phyloP scores from a whole-genome alignment of 2,888 invertebrate genomes.

The Xestia c-nigrum region DNA sequence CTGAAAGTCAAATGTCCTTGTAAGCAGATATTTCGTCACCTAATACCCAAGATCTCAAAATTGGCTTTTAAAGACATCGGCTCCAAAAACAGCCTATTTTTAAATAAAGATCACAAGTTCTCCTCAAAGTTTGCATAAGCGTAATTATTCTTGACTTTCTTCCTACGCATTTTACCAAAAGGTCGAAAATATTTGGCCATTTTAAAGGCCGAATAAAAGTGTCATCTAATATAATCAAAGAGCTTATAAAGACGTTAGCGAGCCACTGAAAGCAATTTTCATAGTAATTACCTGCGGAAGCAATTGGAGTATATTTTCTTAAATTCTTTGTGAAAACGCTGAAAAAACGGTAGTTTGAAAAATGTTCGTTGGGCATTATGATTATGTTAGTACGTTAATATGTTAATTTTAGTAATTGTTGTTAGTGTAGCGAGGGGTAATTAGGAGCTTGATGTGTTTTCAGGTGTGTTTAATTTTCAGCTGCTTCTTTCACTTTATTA shows the following conservation, averaged over 20 bases:
- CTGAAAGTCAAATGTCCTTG: slow-evolving; percentile 18
- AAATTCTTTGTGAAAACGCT: slow-evolving; percentile 52
- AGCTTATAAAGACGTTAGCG: slow-evolving; percentile 68
- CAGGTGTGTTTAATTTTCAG: slow-evolving; percentile 2
- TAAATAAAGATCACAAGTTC: slow-evolving; percentile 25
- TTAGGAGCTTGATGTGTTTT: slow-evolving; percentile 25
- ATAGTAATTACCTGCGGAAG: slow-evolving; percentile 64
- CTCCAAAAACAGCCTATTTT: slow-evolving; percentile 33
- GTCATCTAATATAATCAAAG: slow-evolving; percentile 66
- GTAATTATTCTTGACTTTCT: slow-evolving; percentile 48
- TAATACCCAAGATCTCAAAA: slow-evolving; percentile 31
- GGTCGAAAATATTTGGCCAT: slow-evolving; percentile 55
- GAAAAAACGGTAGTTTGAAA: slow-evolving; percentile 39
- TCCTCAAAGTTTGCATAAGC: slow-evolving; percentile 37
- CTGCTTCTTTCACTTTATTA: neutral
- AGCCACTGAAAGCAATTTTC: slow-evolving; percentile 65
- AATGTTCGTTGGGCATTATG: slow-evolving; percentile 50
- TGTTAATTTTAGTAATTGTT: slow-evolving; percentile 59
- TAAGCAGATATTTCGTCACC: slow-evolving; percentile 32
- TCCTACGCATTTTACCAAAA: slow-evolving; percentile 41
- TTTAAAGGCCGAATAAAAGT: slow-evolving; percentile 59
- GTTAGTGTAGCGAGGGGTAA: slow-evolving; percentile 16
- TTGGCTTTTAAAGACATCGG: slow-evolving; percentile 39
- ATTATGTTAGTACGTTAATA: slow-evolving; percentile 53
- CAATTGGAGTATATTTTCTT: slow-evolving; percentile 61